A percentile compares a stretch with the other conserved stretches of the same genome.
phyloP scores from a whole-genome alignment of 2,797 vertebrate species.

The Centroberyx gerrardi region DNA sequence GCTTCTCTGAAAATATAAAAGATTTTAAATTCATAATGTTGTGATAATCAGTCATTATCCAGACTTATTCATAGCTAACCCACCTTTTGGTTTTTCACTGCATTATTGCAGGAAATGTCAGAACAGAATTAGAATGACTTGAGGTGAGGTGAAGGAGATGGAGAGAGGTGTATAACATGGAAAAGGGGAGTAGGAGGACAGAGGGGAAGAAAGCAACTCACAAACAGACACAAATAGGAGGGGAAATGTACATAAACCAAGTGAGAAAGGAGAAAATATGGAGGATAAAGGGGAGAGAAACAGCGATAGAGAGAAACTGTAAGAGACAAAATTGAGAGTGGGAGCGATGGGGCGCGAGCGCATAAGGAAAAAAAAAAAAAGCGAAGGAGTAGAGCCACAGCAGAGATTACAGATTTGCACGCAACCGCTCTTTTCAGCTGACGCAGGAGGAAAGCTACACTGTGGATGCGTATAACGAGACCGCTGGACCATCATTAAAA shows the following conservation, averaged over 20 bases:
- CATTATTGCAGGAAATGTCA: not conserved
- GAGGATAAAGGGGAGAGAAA: constrained; percentile 23
- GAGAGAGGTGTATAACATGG: constrained; percentile 37
- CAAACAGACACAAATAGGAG: constrained; percentile 34
- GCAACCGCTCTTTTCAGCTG: constrained; percentile 73
- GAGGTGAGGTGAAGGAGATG: constrained; percentile 11
- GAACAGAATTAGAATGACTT: constrained; percentile 46
- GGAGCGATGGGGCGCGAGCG: constrained; percentile 26
- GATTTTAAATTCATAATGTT: no score
- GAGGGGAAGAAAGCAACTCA: constrained; percentile 32
- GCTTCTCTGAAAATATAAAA: no score
- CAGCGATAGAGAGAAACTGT: not conserved
- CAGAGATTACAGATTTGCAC: constrained; percentile 69
- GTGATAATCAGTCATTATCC: no score
- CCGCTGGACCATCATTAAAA: constrained; percentile 78
- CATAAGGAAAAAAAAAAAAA: not conserved
- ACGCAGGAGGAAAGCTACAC: constrained; percentile 66
- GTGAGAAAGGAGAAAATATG: constrained; percentile 30
- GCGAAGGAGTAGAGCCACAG: constrained; percentile 31
- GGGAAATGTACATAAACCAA: constrained; percentile 26
- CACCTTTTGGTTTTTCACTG: not conserved
- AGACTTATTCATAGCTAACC: constrained; percentile 2
- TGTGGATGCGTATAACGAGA: constrained; percentile 74
- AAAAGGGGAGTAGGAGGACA: constrained; percentile 38
- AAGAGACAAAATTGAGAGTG: constrained; percentile 34